Evolutionary conservation across 1,140 invertebrate species (phyloP).

Genomic region (Scylla paramamosain): DNA sequence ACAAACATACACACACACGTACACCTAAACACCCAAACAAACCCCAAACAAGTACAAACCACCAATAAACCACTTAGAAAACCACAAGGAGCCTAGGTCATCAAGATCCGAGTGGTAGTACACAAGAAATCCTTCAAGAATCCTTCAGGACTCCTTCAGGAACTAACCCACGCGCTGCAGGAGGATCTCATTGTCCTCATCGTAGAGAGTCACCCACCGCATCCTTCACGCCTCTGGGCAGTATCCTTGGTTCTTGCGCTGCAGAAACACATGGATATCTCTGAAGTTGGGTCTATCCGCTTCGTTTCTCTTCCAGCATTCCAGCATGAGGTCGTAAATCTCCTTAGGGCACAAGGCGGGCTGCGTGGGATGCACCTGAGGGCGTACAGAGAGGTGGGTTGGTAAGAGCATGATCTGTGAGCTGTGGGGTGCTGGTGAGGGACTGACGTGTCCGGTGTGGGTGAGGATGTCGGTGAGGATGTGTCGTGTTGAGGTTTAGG

Average conservation of each 20-base stretch:
- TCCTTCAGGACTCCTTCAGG: neutral
- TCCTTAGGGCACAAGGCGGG: conserved; percentile 93
- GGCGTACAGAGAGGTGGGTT: conserved; percentile 72
- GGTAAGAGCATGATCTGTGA: neutral
- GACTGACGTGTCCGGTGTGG: neutral
- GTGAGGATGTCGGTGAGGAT: neutral
- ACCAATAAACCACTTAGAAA: too few relatives aligned
- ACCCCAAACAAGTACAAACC: too few relatives aligned
- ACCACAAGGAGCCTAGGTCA: too few relatives aligned
- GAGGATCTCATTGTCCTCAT: conserved; percentile 42
- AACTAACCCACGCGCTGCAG: conserved; percentile 32
- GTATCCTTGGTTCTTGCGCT: conserved; percentile 91
- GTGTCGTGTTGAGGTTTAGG: neutral
- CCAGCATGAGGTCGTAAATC: conserved; percentile 95
- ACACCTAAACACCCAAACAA: too few relatives aligned
- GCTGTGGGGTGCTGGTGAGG: neutral
- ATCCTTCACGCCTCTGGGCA: conserved; percentile 71
- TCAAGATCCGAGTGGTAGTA: too few relatives aligned
- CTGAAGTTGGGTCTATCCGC: conserved; percentile 92
- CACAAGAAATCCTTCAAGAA: neutral
- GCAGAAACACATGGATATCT: conserved; percentile 94
- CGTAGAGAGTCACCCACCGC: conserved; percentile 66
- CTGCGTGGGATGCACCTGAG: conserved; percentile 86
- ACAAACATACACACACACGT: too few relatives aligned
- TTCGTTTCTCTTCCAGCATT: conserved; percentile 95